Percentiles rank a stretch among this genome's conserved stretches.
Evolutionary conservation across 2,113 vertebrate species (phyloP).

Genomic region (Phalacrocorax brasilianus): DNA sequence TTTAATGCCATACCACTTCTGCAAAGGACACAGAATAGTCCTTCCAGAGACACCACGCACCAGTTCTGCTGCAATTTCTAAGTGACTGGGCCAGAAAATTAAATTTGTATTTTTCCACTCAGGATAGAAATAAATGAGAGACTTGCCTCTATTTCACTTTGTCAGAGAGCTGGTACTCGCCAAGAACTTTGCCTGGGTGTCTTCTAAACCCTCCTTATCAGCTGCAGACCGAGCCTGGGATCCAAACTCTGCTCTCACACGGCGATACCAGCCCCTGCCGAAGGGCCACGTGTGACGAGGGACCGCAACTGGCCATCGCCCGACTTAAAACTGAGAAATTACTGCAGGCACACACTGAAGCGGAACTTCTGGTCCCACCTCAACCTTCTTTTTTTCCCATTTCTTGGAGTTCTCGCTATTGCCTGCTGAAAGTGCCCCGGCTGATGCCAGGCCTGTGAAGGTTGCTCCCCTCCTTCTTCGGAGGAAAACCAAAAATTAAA

Average conservation of each 20-base stretch:
- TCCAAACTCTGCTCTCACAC: not conserved
- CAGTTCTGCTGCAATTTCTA: not conserved
- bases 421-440: not conserved
- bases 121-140: not conserved
- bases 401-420: not conserved
- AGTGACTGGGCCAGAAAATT: conserved; percentile 45
- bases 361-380: not conserved
- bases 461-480: not conserved
- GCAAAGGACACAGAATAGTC: not conserved
- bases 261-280: not conserved
- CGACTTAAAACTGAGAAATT: not conserved
- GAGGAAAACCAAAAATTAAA: not conserved
- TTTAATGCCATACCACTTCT: not conserved
- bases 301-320: not conserved
- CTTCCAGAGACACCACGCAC: not conserved
- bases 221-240: not conserved
- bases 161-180: not conserved
- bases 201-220: not conserved
- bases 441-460: not conserved
- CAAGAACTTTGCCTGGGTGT: not conserved
- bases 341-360: not conserved
- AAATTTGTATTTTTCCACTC: not conserved
- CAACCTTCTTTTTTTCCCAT: fast-evolving
- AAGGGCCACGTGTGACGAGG: not conserved
- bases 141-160: not conserved